phyloP scores from a whole-genome alignment of 2,888 invertebrate species.

The Aphidius colemani region DNA sequence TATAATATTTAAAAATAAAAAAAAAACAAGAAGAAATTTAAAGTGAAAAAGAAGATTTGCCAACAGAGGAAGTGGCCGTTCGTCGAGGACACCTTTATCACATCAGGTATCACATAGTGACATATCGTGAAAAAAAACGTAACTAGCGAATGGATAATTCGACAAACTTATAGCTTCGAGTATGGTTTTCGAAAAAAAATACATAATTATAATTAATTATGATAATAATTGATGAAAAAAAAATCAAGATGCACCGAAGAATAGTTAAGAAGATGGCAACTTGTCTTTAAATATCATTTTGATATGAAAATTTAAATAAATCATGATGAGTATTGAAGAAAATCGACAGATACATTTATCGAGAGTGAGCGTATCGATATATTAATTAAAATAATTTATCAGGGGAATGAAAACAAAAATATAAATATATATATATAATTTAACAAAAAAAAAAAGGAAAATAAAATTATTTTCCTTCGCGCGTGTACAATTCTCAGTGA shows the following conservation, averaged over 20 bases:
- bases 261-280: background rate
- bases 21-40: slow-evolving; percentile 13
- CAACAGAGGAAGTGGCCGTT: slow-evolving; percentile 32
- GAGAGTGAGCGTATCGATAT: slow-evolving; percentile 20
- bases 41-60: slow-evolving; percentile 28
- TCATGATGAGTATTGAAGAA: slow-evolving; percentile 20
- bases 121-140: slow-evolving; percentile 46
- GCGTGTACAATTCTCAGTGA: background rate
- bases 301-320: slow-evolving; percentile 8
- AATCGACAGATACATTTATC: slow-evolving; percentile 25
- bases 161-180: too few relatives aligned
- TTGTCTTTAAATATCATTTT: background rate
- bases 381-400: slow-evolving; percentile 21
- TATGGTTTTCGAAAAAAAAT: background rate
- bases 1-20: slow-evolving; percentile 10
- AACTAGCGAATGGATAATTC: slow-evolving; percentile 21
- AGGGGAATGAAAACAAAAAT: slow-evolving; percentile 6
- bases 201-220: too few relatives aligned
- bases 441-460: slow-evolving; percentile 3
- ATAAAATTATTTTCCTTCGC: slow-evolving; percentile 14
- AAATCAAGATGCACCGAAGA: too few relatives aligned
- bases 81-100: slow-evolving; percentile 46
- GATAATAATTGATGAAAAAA: too few relatives aligned
- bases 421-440: slow-evolving; percentile 5
- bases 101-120: slow-evolving; percentile 56